These are phyloP conservation scores for Euthynnus affinis DNA, from an alignment of 2,797 vertebrate species.

Conservation along the genomic window DNA sequence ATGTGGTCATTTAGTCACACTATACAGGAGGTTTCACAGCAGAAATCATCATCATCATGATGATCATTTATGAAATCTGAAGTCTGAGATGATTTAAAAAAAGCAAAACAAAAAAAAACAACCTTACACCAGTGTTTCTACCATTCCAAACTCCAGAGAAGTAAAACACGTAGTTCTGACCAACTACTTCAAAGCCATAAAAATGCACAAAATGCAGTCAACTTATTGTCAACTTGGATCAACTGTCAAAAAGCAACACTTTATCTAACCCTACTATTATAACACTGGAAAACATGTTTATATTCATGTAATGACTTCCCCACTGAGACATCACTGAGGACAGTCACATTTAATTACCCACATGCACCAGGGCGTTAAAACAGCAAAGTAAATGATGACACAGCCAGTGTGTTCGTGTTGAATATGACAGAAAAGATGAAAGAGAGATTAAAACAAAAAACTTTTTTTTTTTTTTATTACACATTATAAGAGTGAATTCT, in stretches of 20 bases:
- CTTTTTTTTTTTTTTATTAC: too few relatives aligned
- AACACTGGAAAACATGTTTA: background rate
- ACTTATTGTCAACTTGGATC: background rate
- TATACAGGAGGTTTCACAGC: background rate
- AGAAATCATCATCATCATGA: background rate
- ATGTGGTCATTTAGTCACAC: too few relatives aligned
- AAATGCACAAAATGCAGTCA: background rate
- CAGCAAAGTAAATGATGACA: too few relatives aligned
- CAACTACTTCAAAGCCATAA: background rate
- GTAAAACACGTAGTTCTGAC: background rate
- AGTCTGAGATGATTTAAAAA: background rate
- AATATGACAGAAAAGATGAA: background rate
- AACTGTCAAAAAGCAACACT: background rate
- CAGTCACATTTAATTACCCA: background rate
- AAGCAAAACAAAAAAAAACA: too few relatives aligned
- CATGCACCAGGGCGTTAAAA: too few relatives aligned
- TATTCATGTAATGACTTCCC: background rate
- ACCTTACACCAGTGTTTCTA: background rate
- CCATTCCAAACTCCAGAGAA: background rate
- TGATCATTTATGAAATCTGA: constrained; percentile 14
- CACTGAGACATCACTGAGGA: background rate
- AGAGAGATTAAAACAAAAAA: too few relatives aligned
- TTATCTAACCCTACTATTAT: background rate
- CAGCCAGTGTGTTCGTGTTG: too few relatives aligned
- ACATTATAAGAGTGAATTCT: background rate